Conservation (phyloP, 2,888 invertebrate genomes). For the Xiphydria camelus region DNA sequence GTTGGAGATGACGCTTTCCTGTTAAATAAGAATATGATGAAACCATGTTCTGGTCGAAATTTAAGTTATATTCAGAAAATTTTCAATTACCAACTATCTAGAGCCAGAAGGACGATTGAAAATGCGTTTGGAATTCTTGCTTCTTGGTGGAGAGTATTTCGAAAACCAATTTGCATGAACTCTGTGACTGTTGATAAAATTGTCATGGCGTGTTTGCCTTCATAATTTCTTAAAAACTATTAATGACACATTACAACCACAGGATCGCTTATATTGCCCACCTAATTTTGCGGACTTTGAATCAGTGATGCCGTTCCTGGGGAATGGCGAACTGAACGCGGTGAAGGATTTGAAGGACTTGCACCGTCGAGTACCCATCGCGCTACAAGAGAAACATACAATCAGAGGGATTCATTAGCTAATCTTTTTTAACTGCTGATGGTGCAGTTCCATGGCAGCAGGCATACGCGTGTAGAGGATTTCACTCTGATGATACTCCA, state of each 20-base stretch:
- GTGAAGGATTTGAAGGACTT: not conserved
- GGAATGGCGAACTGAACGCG: constrained; percentile 3
- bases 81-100: constrained; percentile 22
- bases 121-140: no score
- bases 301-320: constrained; percentile 3
- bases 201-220: constrained; percentile 6
- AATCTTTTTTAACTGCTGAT: constrained; percentile 14
- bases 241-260: not conserved
- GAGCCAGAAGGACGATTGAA: no score
- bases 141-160: constrained; percentile 16
- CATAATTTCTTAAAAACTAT: constrained; percentile 9
- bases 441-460: constrained; percentile 16
- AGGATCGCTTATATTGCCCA: not conserved
- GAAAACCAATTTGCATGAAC: not conserved
- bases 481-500: constrained; percentile 1
- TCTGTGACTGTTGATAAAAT: constrained; percentile 5
- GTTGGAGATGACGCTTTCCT: constrained; percentile 19
- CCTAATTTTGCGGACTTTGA: not conserved
- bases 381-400: constrained; percentile 11
- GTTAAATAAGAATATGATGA: constrained; percentile 11
- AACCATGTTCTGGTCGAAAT: constrained; percentile 15
- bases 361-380: not conserved
- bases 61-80: constrained; percentile 7
- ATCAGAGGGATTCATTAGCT: constrained; percentile 7
- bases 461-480: constrained; percentile 9